Conservation (phyloP, 2,797 vertebrate genomes). For the Pseudomugil tenellus region DNA sequence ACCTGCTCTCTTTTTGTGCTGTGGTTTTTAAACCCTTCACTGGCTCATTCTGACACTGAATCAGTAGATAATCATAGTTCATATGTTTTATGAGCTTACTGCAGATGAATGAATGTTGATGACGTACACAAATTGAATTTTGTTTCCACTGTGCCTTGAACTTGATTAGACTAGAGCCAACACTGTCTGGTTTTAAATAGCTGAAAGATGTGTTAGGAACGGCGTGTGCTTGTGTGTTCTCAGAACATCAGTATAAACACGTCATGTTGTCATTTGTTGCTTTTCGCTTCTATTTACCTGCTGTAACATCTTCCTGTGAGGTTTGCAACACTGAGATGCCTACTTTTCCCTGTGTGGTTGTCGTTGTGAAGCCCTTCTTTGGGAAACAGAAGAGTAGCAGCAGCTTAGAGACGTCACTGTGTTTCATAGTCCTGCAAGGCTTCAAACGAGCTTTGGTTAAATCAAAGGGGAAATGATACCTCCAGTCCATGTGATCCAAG, state of each 20-base stretch:
- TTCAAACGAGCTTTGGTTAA: conserved; percentile 15
- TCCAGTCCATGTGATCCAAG: conserved; percentile 16
- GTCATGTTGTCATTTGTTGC: conserved; percentile 13
- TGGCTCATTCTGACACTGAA: conserved; percentile 20
- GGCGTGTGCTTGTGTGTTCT: conserved; percentile 15
- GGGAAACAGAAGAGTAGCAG: conserved; percentile 29
- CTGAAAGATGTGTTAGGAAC: not conserved
- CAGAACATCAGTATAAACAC: conserved; percentile 8
- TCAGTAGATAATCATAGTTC: conserved; percentile 17
- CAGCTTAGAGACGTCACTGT: conserved; percentile 39
- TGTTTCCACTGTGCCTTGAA: conserved; percentile 41
- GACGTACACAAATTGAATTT: conserved; percentile 40
- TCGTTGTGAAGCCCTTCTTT: conserved; percentile 47
- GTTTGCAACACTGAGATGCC: conserved; percentile 54
- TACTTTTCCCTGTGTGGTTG: conserved; percentile 40
- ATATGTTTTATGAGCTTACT: conserved; percentile 13
- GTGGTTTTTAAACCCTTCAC: conserved; percentile 33
- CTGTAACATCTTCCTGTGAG: conserved; percentile 25
- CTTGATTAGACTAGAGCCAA: conserved; percentile 34
- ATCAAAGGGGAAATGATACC: conserved; percentile 13
- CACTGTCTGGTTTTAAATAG: not conserved
- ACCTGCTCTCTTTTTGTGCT: conserved; percentile 41
- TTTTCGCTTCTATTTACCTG: conserved; percentile 21
- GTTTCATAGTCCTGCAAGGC: conserved; percentile 8
- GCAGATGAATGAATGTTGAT: conserved; percentile 32